Base-by-base conservation (phyloP, 2,113 vertebrate genomes). In the Prinia subflava region DNA sequence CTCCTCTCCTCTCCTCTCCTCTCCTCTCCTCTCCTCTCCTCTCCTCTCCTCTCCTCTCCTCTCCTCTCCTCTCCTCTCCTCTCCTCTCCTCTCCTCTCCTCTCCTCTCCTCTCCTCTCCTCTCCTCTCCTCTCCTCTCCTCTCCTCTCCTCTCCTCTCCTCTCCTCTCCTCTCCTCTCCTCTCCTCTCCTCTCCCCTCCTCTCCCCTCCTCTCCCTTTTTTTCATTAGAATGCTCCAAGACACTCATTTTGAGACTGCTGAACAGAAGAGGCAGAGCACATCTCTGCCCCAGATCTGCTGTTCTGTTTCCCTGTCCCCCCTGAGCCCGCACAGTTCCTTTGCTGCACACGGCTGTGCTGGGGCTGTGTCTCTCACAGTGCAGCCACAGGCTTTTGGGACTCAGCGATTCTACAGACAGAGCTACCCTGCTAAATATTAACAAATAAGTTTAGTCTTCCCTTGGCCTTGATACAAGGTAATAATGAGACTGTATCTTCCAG, bases 321-420 rank as follows among this genome's bases (percentile, higher is more conserved):
- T 68, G 46, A 63, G 31, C 27, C 7, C 15, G 8, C 30, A 62
- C 23, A 11, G 50, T 44, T 62, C 42, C 55, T 65, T n/a, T 63
- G 39, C 67, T 35, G 30, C 67, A 35, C 16, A 2, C 0, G 4
- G 39, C 65, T 69, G 21, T 73, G 55, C 65, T 28, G 3, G 10
- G 50, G 28, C 1, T 0, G 33, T 4, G 15, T 30, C 12, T 37
- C 17, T 73, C 0, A 0, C 28, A n/a, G 47, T 7, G 28, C 46
- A 56, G 31, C 35, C 60, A 57, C 46, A 49, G 73, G 28, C 19
- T 42, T 59, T 37, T 27, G 13, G 53, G 82, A 21, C 46, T 18
- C 11, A 2, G 42, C 33, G 64, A 77, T 22, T 31, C 28, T 35
- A 69, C 0, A 0, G 60, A 46, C 23, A 81, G 46, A 87, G 55